These are phyloP conservation scores for Phenganax marumi DNA, from an alignment of 92 coral and sea anemone species.

Conservation along the genomic window DNA sequence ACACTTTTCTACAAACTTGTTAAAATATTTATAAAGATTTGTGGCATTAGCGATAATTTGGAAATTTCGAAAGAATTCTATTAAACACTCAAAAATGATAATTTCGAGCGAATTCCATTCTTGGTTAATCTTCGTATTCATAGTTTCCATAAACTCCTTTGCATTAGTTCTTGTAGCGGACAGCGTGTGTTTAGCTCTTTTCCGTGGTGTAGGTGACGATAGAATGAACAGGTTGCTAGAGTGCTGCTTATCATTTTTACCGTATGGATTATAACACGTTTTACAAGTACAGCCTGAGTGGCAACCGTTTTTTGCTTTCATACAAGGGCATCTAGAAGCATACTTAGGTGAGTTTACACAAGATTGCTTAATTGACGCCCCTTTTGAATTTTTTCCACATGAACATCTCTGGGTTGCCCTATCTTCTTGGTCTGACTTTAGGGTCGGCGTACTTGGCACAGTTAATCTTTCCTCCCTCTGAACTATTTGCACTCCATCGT, in stretches of 20 bases:
- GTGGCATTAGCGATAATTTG: too few species aligned
- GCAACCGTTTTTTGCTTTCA: neutral
- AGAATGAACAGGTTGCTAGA: neutral
- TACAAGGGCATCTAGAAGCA: constrained; percentile 27
- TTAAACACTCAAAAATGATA: constrained; percentile 3
- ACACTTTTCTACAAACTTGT: too few species aligned
- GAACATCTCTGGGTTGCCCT: neutral
- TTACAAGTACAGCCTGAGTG: constrained; percentile 9
- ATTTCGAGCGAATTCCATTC: constrained; percentile 11
- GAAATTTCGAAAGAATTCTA: neutral
- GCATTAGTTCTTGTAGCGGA: constrained; percentile 13
- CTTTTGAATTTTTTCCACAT: constrained; percentile 21
- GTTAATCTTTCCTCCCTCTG: neutral
- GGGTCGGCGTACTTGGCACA: too few species aligned
- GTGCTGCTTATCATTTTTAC: neutral
- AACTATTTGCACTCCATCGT: constrained; percentile 41
- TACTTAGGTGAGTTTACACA: neutral
- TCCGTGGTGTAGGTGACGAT: neutral
- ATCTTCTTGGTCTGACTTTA: neutral
- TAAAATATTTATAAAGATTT: too few species aligned
- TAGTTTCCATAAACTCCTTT: constrained; percentile 3
- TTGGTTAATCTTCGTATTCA: neutral
- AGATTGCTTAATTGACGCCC: neutral
- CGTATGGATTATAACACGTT: constrained; percentile 13
- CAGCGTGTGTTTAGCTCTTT: constrained; percentile 4